Base-by-base conservation (phyloP, 2,888 invertebrate species). In the Drosophila barbarae region DNA sequence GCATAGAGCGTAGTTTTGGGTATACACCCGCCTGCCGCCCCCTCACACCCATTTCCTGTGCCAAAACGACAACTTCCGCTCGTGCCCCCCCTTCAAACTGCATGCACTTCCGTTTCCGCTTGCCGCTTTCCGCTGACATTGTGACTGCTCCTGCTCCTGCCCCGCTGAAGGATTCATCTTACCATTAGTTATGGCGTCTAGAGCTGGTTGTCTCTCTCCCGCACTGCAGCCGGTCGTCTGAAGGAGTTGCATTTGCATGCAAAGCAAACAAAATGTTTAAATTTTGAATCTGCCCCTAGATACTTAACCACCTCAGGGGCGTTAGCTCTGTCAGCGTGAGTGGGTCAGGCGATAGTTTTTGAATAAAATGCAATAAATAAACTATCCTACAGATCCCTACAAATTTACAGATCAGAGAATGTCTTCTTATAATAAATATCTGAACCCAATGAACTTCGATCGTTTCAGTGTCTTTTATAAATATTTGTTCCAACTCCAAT, bases 31-130 rank as follows among this genome's bases (percentile, higher is more conserved):
- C 28, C 47, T 41, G 21, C 13, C 15, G 32, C 2, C 2, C 3
- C 30, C 30, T 9, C 26, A 15, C 23, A 65, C 46, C 46, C 46
- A 47, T 47, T 82, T 84, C 79, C 79, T 84, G 79, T 60, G 57
- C 58, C 79, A 72, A 84, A 80, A 76, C 80, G 79, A 80, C 83
- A 80, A 80, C 79, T 84, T 80, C 79, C 79, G 79, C 57, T 71
- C 67, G 42, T 35, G 39, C 69, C 46, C 53, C 39, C 53, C 36
- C 67, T 50, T 56, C 67, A 53, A 70, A 70, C 71, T 70, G 71
- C 68, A 61, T 69, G 70, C 69, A 68, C 61, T 69, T 68, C 67
- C 67, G 67, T 69, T 68, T 68, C 67, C 67, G 67, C 61, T 71
- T 47, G 21, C 46, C 46, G 46, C 46, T 47, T 47, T 47, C 46